Evolutionary conservation across 2,113 vertebrate genomes (phyloP).

Genomic region (Cyphomyrus plagiostoma): DNA sequence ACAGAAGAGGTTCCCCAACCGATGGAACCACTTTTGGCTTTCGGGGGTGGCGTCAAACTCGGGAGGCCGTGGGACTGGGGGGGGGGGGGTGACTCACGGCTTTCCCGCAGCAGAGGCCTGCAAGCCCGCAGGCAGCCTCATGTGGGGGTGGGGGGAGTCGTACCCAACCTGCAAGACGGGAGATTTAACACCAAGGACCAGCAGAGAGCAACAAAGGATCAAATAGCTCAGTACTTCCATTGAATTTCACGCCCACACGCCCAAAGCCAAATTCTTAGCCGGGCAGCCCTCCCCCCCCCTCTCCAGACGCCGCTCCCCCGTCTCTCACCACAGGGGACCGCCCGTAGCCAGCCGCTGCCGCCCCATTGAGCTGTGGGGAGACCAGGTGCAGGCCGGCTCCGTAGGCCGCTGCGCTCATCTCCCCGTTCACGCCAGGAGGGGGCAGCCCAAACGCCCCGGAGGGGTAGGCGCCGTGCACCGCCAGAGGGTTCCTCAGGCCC

Average conservation of each 20-base stretch:
- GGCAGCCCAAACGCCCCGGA: slow-evolving; percentile 74
- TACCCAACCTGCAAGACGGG: slow-evolving; percentile 66
- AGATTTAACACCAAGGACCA: slow-evolving; percentile 7
- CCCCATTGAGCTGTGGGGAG: slow-evolving; percentile 76
- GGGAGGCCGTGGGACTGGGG: not conserved
- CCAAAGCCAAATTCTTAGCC: not conserved
- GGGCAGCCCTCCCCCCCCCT: not conserved
- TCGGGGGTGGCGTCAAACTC: not conserved
- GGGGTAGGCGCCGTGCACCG: slow-evolving; percentile 74
- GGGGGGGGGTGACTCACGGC: slow-evolving; percentile 61
- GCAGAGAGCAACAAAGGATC: not conserved
- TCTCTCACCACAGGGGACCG: slow-evolving; percentile 71
- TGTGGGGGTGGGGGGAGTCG: slow-evolving; percentile 74
- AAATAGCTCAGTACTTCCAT: not conserved
- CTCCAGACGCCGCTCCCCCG: not conserved
- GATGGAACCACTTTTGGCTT: not conserved
- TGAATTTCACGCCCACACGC: not conserved
- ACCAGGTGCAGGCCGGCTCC: slow-evolving; percentile 71
- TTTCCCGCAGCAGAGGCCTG: slow-evolving; percentile 70
- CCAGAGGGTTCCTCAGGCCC: slow-evolving; percentile 73
- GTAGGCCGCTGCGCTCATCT: slow-evolving; percentile 66
- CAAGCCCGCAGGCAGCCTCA: slow-evolving; percentile 70
- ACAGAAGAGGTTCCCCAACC: not conserved
- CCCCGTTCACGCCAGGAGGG: slow-evolving; percentile 74
- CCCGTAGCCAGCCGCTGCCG: slow-evolving; percentile 61